Conservation (phyloP, 1,140 invertebrate genomes). For the Pararge aegeria region DNA sequence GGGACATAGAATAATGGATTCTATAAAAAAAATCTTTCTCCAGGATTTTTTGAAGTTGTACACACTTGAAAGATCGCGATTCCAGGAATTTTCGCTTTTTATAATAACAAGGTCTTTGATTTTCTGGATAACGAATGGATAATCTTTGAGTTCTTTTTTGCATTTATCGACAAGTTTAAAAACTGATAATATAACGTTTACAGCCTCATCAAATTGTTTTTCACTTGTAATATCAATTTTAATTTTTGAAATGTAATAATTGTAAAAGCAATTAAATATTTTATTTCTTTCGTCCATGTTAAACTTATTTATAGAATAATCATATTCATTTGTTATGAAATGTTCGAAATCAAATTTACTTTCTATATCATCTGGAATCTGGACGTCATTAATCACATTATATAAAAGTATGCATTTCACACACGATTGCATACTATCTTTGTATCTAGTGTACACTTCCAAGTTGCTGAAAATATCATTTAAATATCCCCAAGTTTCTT, state of each 20-base stretch:
- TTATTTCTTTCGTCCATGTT: conserved; percentile 15
- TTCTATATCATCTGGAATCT: conserved; percentile 46
- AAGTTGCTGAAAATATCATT: conserved; percentile 50
- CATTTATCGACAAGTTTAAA: conserved; percentile 46
- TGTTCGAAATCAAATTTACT: conserved; percentile 44
- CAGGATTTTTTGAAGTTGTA: conserved; percentile 50
- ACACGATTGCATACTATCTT: conserved; percentile 39
- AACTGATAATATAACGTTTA: conserved; percentile 27
- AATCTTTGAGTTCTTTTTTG: conserved; percentile 42
- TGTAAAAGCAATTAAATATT: conserved; percentile 34
- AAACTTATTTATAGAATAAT: conserved; percentile 2
- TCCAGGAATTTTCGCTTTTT: conserved; percentile 38
- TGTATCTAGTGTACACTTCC: conserved; percentile 47
- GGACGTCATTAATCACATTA: conserved; percentile 36
- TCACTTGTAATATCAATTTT: conserved; percentile 30
- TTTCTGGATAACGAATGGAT: conserved; percentile 37
- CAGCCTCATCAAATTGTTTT: conserved; percentile 26
- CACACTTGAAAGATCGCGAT: conserved; percentile 33
- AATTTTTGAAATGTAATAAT: conserved; percentile 30
- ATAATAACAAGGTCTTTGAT: conserved; percentile 39
- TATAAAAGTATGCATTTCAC: conserved; percentile 44
- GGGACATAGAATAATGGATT: conserved; percentile 42
- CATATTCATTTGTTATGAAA: not conserved
- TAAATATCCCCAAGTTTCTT: conserved; percentile 47
- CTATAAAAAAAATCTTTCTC: conserved; percentile 46